Evolutionary conservation across 1,140 invertebrate species (phyloP), one percentile per base, ranked within the genome.

Genomic region (Neodiprion lecontei): DNA sequence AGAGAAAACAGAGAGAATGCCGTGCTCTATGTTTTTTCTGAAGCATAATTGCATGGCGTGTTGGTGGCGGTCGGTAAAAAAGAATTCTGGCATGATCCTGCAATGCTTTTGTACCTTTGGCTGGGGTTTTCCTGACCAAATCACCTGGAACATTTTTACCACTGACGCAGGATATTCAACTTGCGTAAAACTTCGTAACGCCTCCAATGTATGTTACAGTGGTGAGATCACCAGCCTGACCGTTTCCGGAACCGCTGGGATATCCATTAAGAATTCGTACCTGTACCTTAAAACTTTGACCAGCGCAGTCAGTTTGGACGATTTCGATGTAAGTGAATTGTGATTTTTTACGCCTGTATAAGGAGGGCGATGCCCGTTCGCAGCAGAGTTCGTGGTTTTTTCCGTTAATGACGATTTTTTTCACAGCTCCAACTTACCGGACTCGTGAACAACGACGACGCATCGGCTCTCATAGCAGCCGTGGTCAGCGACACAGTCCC

Each of bases 391-490:
- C 28, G 28, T 40, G 28, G 1, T 4, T 40, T 40, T 5, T 40
- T 40, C 5, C 28, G 28, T 40, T 40, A 3, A 40, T 40, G 28
- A 40, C 28, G 28, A 40, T 40, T 40, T 9, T 71, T 70, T 67
- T 72, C 48, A 9, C 72, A 84, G 83, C 65, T 81, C 1, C 5
- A 11, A 0, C 68, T 69, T 1, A 79, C 73, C 8, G 83, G 81
- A 65, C 10, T 84, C 1, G 75, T 61, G 70, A 0, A 82, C 14
- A 75, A 81, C 28, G 66, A 78, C 1, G 66, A 77, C 4, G 1
- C 72, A 1, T 83, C 82, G 5, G 17, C 23, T 0, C 0, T 80
- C 1, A 0, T 80, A 1, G 80, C 80, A 67, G 8, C 9, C 0
- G 7, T 77, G 0, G 1, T 83, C 9, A 75, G 77, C 9, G 76